phyloP scores from a whole-genome alignment of 2,797 vertebrate genomes.

The Mycteria americana region DNA sequence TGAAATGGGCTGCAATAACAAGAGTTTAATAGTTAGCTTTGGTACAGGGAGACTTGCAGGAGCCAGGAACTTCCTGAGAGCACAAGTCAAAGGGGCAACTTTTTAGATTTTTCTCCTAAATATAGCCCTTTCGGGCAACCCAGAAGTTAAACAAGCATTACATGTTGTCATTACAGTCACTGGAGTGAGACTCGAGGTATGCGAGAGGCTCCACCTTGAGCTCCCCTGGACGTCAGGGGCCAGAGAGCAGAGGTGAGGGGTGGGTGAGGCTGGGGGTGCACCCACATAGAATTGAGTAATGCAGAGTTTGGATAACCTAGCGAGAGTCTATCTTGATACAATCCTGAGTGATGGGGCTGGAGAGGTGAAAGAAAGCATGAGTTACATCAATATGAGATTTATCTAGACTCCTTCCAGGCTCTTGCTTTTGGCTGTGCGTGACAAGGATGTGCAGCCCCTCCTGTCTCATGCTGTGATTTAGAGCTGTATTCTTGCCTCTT shows the following conservation, averaged over 20 bases:
- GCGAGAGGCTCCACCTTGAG: constrained; percentile 17
- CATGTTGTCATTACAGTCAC: constrained; percentile 21
- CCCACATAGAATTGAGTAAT: background rate
- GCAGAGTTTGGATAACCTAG: background rate
- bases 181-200: background rate
- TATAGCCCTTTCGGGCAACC: constrained; percentile 16
- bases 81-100: constrained; percentile 27
- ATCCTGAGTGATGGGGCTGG: background rate
- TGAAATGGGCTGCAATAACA: constrained; percentile 45
- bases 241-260: background rate
- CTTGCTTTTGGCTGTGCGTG: constrained; percentile 7
- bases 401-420: background rate
- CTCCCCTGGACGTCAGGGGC: background rate
- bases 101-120: constrained; percentile 42
- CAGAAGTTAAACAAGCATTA: constrained; percentile 58
- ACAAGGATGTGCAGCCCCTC: background rate
- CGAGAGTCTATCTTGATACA: background rate
- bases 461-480: constrained; percentile 23
- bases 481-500: background rate
- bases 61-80: constrained; percentile 53
- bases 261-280: background rate
- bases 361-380: constrained; percentile 14
- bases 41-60: constrained; percentile 43
- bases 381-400: background rate
- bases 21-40: constrained; percentile 20